Evolutionary conservation across 2,888 invertebrate genomes (phyloP).

Genomic region (Electrophaes corylata): DNA sequence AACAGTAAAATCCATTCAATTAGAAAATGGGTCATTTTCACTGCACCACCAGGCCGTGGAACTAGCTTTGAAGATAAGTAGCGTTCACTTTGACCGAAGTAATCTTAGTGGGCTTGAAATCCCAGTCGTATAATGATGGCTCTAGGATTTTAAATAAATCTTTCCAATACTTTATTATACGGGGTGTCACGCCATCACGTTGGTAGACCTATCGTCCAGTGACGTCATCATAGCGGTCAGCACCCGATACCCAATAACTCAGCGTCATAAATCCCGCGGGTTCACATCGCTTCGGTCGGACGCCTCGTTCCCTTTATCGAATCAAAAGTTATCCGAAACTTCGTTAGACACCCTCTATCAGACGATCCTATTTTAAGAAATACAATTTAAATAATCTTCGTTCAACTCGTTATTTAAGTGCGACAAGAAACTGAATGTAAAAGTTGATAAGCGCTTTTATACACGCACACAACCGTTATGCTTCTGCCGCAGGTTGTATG

Average conservation of each 20-base stretch:
- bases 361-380: slow-evolving; percentile 1
- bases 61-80: too few relatives aligned
- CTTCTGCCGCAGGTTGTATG: too few relatives aligned
- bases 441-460: neutral
- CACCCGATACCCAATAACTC: slow-evolving; percentile 1
- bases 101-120: too few relatives aligned
- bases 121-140: neutral
- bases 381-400: neutral
- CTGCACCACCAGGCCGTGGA: too few relatives aligned
- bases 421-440: neutral
- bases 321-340: neutral
- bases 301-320: slow-evolving; percentile 2
- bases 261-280: slow-evolving; percentile 11
- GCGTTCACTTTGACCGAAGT: too few relatives aligned
- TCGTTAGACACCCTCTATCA: neutral
- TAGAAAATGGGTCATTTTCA: too few relatives aligned
- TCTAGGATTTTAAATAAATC: neutral
- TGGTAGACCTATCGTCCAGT: neutral
- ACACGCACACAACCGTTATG: too few relatives aligned
- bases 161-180: neutral
- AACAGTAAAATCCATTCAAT: too few relatives aligned
- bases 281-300: neutral
- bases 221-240: neutral
- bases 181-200: neutral
- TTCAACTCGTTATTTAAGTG: neutral